Evolutionary conservation across 2,888 invertebrate genomes (phyloP).

Genomic region (Nemapogon koenigi): DNA sequence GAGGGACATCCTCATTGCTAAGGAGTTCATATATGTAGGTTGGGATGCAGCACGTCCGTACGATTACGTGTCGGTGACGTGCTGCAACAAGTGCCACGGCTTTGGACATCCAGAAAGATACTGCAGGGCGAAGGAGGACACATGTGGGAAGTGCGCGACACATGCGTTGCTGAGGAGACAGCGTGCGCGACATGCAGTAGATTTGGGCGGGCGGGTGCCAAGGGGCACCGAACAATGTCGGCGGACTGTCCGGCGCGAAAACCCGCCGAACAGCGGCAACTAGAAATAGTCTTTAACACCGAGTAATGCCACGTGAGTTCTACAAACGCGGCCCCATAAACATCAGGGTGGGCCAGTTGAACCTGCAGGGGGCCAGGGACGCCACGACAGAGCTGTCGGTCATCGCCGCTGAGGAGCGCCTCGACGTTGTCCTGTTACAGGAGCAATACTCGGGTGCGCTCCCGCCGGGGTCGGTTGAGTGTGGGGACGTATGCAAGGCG

Average conservation of each 20-base stretch:
- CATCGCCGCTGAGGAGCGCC: conserved; percentile 10
- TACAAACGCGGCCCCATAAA: background rate
- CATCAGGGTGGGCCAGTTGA: conserved; percentile 21
- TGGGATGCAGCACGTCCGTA: conserved; percentile 15
- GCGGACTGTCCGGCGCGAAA: conserved; percentile 16
- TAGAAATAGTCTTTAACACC: conserved; percentile 11
- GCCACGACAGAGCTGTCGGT: conserved; percentile 18
- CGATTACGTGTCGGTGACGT: conserved; percentile 15
- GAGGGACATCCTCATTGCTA: no score
- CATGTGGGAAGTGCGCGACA: conserved; percentile 18
- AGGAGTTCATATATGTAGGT: no score
- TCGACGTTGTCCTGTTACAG: conserved; percentile 20
- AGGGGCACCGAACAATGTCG: conserved; percentile 14
- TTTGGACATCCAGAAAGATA: conserved; percentile 25
- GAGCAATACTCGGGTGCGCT: conserved; percentile 17
- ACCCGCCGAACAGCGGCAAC: conserved; percentile 14
- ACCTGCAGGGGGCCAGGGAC: conserved; percentile 15
- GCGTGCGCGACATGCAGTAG: conserved; percentile 21
- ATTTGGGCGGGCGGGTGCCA: conserved; percentile 12
- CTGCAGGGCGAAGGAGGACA: no score
- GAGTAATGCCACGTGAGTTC: no score
- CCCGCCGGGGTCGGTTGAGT: conserved; percentile 1
- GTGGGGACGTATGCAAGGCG: conserved; percentile 13
- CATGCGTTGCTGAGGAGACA: conserved; percentile 6
- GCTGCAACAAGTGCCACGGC: conserved; percentile 23